A percentile compares a stretch with the other conserved stretches of the same genome.
Conservation (phyloP, 2,113 vertebrate genomes). For the Corvus cornix region DNA sequence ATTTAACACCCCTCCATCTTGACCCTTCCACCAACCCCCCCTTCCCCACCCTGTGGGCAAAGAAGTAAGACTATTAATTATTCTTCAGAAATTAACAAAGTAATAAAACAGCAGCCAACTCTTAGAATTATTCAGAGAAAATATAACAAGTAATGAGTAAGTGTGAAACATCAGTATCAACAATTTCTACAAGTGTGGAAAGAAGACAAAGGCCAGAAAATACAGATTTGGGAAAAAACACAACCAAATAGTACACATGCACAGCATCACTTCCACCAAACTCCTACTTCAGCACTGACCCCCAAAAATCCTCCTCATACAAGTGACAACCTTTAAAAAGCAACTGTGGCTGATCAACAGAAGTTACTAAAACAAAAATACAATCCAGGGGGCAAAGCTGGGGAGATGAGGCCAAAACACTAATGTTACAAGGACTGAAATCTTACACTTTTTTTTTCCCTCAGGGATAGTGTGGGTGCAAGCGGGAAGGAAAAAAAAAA, state of each 20-base stretch:
- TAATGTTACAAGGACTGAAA: background rate
- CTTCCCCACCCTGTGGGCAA: background rate
- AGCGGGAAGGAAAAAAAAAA: background rate
- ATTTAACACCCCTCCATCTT: background rate
- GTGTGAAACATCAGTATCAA: background rate
- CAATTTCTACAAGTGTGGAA: background rate
- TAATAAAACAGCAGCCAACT: background rate
- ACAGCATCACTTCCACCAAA: background rate
- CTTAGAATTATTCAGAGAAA: background rate
- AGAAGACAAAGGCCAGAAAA: background rate
- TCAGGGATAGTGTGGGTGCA: background rate
- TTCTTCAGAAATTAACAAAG: background rate
- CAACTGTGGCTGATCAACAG: background rate
- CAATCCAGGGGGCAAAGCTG: background rate
- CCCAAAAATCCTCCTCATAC: background rate
- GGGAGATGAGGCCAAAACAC: background rate
- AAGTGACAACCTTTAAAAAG: background rate
- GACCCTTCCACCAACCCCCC: accelerated
- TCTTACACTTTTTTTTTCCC: background rate
- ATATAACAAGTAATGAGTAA: background rate
- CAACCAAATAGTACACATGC: accelerated
- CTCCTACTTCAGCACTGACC: background rate
- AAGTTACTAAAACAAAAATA: background rate
- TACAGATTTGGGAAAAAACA: background rate
- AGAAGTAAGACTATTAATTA: background rate